These are phyloP conservation scores for Eulacestoma nigropectus DNA, from an alignment of 2,113 vertebrate species.

Conservation along the genomic window DNA sequence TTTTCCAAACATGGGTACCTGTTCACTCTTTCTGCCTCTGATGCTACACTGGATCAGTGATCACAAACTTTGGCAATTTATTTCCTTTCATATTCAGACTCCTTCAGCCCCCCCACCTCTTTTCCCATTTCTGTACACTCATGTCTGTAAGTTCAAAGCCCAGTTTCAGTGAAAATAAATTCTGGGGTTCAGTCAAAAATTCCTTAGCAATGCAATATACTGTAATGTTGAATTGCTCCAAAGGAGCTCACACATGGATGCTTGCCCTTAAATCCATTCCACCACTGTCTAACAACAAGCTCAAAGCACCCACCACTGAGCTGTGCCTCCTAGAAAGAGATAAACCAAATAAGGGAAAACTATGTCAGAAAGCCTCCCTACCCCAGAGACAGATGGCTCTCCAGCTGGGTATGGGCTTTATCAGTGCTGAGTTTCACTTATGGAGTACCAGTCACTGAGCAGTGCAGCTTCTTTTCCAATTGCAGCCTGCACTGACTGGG, in stretches of 20 bases:
- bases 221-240: background rate
- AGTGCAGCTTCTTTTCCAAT: background rate
- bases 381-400: background rate
- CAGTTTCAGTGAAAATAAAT: background rate
- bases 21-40: background rate
- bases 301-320: background rate
- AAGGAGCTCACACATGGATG: background rate
- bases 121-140: background rate
- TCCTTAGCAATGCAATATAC: background rate
- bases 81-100: background rate
- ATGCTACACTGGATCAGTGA: background rate
- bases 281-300: background rate
- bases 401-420: background rate
- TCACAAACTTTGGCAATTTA: background rate
- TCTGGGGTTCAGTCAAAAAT: background rate
- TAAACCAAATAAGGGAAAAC: background rate
- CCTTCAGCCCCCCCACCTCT: background rate
- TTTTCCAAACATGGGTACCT: background rate
- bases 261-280: background rate
- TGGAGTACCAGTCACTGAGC: background rate
- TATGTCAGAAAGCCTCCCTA: background rate
- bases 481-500: accelerated
- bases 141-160: background rate
- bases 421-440: background rate
- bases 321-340: background rate